phyloP scores from a whole-genome alignment of 2,113 vertebrate genomes.

The Paramisgurnus dabryanus region DNA sequence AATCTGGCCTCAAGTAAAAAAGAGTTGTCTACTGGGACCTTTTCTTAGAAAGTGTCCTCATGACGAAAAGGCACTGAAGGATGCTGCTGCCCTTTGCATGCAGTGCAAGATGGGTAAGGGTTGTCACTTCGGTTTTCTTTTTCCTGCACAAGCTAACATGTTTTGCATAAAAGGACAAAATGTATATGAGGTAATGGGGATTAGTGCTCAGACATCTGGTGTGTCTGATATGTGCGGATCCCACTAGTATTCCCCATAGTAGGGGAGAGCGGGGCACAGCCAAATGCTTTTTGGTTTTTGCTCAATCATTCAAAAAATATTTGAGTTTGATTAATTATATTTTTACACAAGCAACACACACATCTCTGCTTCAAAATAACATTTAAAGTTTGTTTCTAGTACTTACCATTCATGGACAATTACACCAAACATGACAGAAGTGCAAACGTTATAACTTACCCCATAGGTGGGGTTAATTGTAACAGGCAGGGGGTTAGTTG shows the following conservation, averaged over 20 bases:
- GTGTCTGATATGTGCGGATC: slow-evolving; percentile 8
- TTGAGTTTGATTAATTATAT: no score
- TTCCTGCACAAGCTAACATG: background rate
- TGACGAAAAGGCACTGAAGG: slow-evolving; percentile 30
- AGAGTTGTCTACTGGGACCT: background rate
- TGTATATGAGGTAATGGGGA: slow-evolving; percentile 21
- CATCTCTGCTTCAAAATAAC: no score
- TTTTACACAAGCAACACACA: no score
- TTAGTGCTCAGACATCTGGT: slow-evolving; percentile 40
- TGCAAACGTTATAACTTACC: no score
- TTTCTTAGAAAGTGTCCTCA: slow-evolving; percentile 49
- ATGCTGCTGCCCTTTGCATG: slow-evolving; percentile 20
- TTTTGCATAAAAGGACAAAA: slow-evolving; percentile 15
- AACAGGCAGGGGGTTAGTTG: no score
- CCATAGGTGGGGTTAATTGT: no score
- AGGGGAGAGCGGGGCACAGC: no score
- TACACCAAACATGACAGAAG: no score
- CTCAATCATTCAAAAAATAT: no score
- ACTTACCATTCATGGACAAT: no score
- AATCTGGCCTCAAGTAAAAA: slow-evolving; percentile 2
- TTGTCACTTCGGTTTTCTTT: background rate
- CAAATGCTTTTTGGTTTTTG: no score
- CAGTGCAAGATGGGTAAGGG: background rate
- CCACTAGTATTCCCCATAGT: background rate
- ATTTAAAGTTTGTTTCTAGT: no score